Conservation (phyloP, 1,140 invertebrate species). For the Sinella curviseta region DNA sequence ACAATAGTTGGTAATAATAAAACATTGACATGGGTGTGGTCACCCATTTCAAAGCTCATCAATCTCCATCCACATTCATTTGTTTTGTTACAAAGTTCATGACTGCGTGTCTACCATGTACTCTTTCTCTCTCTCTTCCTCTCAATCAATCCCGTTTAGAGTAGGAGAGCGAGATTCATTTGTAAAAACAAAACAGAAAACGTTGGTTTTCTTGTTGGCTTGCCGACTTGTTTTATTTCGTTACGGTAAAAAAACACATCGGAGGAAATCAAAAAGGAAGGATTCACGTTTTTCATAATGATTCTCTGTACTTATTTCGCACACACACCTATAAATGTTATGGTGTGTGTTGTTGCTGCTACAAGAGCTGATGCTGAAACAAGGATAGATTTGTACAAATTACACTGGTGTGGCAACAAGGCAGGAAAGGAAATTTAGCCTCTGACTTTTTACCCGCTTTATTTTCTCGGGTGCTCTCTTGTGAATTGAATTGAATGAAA, state of each 20-base stretch:
- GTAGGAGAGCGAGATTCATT: not conserved
- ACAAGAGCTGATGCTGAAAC: not conserved
- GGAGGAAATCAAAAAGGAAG: not conserved
- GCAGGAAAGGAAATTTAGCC: not conserved
- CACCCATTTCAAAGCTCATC: constrained; percentile 19
- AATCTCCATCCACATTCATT: constrained; percentile 22
- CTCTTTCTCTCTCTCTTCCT: not conserved
- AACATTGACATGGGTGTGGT: constrained; percentile 25
- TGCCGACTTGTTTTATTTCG: too few relatives aligned
- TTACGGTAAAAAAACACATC: too few relatives aligned
- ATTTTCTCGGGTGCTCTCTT: not conserved
- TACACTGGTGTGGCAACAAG: not conserved
- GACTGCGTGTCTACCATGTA: not conserved
- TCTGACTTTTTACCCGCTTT: not conserved
- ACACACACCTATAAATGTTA: too few relatives aligned
- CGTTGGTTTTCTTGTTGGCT: not conserved
- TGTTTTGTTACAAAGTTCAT: constrained; percentile 4
- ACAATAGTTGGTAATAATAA: constrained; percentile 15
- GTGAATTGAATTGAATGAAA: not conserved
- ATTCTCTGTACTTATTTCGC: too few relatives aligned
- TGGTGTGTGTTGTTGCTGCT: too few relatives aligned
- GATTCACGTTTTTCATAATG: not conserved
- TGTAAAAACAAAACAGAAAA: not conserved
- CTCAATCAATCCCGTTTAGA: not conserved
- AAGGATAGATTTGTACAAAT: not conserved